phyloP scores from a whole-genome alignment of 2,113 vertebrate species.

The Hystrix cristata region DNA sequence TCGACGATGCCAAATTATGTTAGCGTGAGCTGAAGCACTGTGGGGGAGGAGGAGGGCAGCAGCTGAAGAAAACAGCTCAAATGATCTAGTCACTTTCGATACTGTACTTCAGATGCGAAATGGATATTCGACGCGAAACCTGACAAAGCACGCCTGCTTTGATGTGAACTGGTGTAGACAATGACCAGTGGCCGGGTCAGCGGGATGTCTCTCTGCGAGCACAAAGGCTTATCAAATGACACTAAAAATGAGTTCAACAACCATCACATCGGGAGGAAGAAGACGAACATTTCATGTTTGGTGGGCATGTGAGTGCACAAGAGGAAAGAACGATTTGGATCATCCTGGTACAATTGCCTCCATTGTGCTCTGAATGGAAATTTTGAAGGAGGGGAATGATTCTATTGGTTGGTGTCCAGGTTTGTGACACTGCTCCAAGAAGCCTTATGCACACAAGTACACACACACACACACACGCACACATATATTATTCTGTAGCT shows the following conservation, averaged over 20 bases:
- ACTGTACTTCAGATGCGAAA: constrained; percentile 96
- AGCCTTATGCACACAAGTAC: constrained; percentile 69
- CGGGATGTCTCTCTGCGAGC: constrained; percentile 96
- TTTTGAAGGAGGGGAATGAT: constrained; percentile 87
- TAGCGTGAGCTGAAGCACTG: constrained; percentile 92
- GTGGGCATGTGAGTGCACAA: constrained; percentile 89
- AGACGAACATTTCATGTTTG: constrained; percentile 90
- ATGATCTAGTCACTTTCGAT: constrained; percentile 99
- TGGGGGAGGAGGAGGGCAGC: constrained; percentile 93
- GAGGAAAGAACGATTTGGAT: constrained; percentile 88
- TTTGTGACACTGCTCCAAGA: constrained; percentile 86
- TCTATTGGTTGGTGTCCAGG: constrained; percentile 87
- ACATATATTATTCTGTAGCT: constrained; percentile 86
- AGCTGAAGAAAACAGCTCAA: constrained; percentile 98
- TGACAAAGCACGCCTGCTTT: constrained; percentile 98
- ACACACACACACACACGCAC: not conserved
- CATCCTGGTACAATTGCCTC: constrained; percentile 92
- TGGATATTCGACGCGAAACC: constrained; percentile 99
- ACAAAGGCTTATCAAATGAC: constrained; percentile 98
- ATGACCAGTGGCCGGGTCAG: constrained; percentile 99
- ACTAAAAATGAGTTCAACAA: constrained; percentile 99
- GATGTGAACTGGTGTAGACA: constrained; percentile 99
- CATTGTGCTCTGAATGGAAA: constrained; percentile 90
- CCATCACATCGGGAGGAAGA: constrained; percentile 94
- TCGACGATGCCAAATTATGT: constrained; percentile 95